Evolutionary conservation across 2,797 vertebrate genomes (phyloP).

Genomic region (Typhlichthys eigenmanni): DNA sequence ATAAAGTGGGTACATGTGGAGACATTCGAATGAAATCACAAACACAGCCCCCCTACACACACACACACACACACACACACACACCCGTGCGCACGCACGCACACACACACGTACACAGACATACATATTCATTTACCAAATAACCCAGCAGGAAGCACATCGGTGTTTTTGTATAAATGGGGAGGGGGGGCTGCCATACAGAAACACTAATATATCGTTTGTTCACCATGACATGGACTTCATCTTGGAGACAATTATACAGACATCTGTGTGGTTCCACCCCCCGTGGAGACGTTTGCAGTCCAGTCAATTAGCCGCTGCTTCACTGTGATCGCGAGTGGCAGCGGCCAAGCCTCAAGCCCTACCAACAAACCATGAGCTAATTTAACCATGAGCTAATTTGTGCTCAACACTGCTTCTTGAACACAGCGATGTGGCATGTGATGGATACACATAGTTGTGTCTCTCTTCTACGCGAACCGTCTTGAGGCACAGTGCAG

Average conservation of each 20-base stretch:
- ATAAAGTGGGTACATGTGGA: constrained; percentile 77
- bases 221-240: constrained; percentile 65
- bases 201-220: constrained; percentile 62
- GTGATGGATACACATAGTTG: constrained; percentile 24
- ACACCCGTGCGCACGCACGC: constrained; percentile 6
- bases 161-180: constrained; percentile 70
- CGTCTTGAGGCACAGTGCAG: constrained; percentile 16
- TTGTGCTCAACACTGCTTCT: neutral
- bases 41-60: constrained; percentile 40
- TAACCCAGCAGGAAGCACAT: constrained; percentile 74
- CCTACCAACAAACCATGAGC: constrained; percentile 57
- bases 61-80: constrained; percentile 19
- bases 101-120: constrained; percentile 32
- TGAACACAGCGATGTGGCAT: neutral
- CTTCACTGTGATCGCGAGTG: constrained; percentile 61
- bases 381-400: constrained; percentile 24
- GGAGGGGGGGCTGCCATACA: constrained; percentile 39
- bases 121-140: constrained; percentile 54
- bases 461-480: constrained; percentile 14
- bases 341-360: constrained; percentile 55
- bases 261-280: constrained; percentile 69
- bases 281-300: constrained; percentile 59
- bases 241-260: constrained; percentile 61
- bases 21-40: constrained; percentile 71
- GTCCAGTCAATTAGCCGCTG: constrained; percentile 68